Conservation (phyloP, 2,888 invertebrate species). For the Drepana falcataria region DNA sequence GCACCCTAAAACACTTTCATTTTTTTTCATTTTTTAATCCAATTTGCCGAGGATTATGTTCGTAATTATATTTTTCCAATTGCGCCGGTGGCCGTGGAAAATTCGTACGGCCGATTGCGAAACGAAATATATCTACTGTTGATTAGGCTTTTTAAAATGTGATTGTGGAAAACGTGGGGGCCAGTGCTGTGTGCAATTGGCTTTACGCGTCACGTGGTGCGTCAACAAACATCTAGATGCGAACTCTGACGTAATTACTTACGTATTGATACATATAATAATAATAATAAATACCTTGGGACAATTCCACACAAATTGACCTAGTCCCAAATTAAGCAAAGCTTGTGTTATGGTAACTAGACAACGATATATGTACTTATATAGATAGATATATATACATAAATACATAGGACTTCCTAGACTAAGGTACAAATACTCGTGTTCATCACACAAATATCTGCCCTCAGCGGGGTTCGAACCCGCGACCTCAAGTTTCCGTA, state of each 20-base stretch:
- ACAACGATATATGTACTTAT: too few species aligned
- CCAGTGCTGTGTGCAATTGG: slow-evolving; percentile 6
- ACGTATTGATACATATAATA: neutral
- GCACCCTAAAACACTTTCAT: slow-evolving; percentile 75
- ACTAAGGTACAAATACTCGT: too few species aligned
- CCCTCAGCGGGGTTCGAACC: too few species aligned
- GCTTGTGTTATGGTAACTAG: too few species aligned
- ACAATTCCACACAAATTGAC: too few species aligned
- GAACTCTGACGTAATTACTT: neutral
- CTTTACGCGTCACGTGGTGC: slow-evolving; percentile 11
- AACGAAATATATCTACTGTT: slow-evolving; percentile 57
- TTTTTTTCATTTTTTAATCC: slow-evolving; percentile 78
- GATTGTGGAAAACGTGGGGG: slow-evolving; percentile 33
- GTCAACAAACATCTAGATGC: neutral
- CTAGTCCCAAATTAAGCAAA: too few species aligned
- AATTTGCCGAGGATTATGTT: slow-evolving; percentile 78
- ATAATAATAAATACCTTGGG: too few species aligned
- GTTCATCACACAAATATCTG: too few species aligned
- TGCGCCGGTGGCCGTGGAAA: slow-evolving; percentile 60
- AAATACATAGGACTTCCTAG: too few species aligned
- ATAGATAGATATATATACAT: too few species aligned
- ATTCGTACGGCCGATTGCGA: slow-evolving; percentile 69
- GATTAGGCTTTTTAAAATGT: slow-evolving; percentile 65
- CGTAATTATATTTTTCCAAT: slow-evolving; percentile 79
- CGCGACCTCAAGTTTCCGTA: too few species aligned